A percentile compares a stretch with the other conserved stretches of the same genome.
phyloP scores from a whole-genome alignment of 2,888 invertebrate species.

The Automeris io region DNA sequence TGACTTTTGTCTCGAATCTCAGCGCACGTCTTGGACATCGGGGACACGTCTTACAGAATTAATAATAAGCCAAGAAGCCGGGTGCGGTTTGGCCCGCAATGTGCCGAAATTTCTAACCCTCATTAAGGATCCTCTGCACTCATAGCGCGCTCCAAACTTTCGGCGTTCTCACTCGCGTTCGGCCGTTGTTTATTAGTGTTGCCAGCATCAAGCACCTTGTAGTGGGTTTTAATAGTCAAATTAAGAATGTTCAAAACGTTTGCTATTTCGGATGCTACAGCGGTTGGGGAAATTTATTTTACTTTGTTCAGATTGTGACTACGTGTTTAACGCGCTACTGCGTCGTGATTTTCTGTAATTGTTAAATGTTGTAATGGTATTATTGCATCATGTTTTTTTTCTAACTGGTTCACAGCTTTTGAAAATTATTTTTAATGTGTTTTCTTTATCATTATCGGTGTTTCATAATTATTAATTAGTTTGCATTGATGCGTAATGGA shows the following conservation, averaged over 20 bases:
- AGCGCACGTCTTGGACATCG: slow-evolving; percentile 77
- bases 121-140: slow-evolving; percentile 73
- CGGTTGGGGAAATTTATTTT: slow-evolving; percentile 32
- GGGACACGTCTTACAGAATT: slow-evolving; percentile 78
- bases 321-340: not conserved
- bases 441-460: too few species aligned
- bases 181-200: slow-evolving; percentile 69
- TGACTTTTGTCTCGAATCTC: slow-evolving; percentile 77
- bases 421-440: too few species aligned
- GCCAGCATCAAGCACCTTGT: slow-evolving; percentile 63
- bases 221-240: slow-evolving; percentile 66
- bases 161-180: slow-evolving; percentile 62
- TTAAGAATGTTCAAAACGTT: slow-evolving; percentile 61
- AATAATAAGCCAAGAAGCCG: slow-evolving; percentile 77
- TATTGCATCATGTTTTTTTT: too few species aligned
- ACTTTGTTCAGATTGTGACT: slow-evolving; percentile 21
- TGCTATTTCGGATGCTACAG: slow-evolving; percentile 24
- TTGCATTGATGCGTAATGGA: too few species aligned
- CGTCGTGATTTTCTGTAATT: slow-evolving; percentile 9
- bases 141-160: slow-evolving; percentile 67
- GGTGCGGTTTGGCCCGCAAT: slow-evolving; percentile 72
- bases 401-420: too few species aligned
- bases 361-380: too few species aligned
- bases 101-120: slow-evolving; percentile 75
- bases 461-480: too few species aligned